Conservation (phyloP, 2,113 vertebrate species). For the Panthera uncia region DNA sequence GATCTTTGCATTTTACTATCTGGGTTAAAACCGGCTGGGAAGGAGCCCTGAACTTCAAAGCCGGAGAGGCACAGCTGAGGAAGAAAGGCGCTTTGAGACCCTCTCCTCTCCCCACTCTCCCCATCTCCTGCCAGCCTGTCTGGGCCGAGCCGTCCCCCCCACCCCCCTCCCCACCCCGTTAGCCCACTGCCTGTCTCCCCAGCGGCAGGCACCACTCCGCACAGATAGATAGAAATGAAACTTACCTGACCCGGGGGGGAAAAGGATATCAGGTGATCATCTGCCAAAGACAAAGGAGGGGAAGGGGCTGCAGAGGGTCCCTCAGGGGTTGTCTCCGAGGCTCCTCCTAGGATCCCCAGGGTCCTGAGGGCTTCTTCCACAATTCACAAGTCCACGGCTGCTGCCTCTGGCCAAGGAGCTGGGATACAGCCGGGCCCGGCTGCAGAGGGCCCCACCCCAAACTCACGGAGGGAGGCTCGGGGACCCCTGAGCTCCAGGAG, state of each 20-base stretch:
- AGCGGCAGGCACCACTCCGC: neutral
- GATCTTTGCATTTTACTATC: neutral
- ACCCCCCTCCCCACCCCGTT: neutral
- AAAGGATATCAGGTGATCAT: neutral
- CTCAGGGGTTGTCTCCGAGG: neutral
- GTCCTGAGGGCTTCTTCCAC: neutral
- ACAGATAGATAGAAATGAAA: neutral
- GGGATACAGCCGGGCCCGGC: slow-evolving; percentile 15
- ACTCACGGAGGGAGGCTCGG: neutral
- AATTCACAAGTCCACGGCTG: neutral
- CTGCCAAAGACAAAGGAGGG: neutral
- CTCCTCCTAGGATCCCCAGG: neutral
- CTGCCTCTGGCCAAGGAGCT: slow-evolving; percentile 9
- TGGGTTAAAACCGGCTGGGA: neutral
- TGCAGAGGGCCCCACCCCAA: neutral
- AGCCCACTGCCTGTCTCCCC: neutral
- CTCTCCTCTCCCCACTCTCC: no score
- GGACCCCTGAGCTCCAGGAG: neutral
- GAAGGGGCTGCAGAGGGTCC: neutral
- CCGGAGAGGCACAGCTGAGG: neutral
- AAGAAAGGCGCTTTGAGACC: neutral
- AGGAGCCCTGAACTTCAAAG: neutral
- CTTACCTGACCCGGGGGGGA: neutral
- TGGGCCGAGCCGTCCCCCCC: neutral
- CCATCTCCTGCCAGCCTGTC: accelerated